Conservation (phyloP, 2,113 vertebrate species). For the Leucoraja erinaceus region DNA sequence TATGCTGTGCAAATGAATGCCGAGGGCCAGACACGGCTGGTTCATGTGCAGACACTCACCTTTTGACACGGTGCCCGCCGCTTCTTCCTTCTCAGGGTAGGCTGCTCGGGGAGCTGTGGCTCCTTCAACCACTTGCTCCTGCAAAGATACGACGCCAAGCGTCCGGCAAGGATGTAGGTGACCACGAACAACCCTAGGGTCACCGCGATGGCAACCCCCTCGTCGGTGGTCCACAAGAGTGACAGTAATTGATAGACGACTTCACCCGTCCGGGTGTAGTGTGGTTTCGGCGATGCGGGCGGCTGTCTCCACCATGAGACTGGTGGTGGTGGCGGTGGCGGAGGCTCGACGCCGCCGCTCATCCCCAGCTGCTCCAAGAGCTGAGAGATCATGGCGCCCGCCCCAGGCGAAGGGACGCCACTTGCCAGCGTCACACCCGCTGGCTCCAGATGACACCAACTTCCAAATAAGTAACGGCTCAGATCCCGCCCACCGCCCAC, state of each 20-base stretch:
- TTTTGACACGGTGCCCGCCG: background rate
- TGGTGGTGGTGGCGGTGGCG: background rate
- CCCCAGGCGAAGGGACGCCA: too few species aligned
- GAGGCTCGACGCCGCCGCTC: too few species aligned
- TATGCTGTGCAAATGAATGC: too few species aligned
- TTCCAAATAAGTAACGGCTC: too few species aligned
- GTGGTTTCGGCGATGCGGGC: background rate
- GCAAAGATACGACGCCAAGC: fast-evolving
- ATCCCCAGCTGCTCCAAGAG: too few species aligned
- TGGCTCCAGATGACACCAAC: too few species aligned
- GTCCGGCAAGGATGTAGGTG: background rate
- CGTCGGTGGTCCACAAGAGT: background rate
- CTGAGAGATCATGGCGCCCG: too few species aligned
- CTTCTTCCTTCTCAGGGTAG: background rate
- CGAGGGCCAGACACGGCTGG: too few species aligned
- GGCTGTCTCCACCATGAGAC: background rate
- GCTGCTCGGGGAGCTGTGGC: background rate
- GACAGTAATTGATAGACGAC: background rate
- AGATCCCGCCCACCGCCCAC: too few species aligned
- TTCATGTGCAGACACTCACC: background rate
- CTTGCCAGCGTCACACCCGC: too few species aligned
- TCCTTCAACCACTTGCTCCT: background rate
- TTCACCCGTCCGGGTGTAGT: background rate
- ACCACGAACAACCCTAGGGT: background rate
- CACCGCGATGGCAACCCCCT: too few species aligned